Conservation (phyloP, 2,888 invertebrate genomes). For the Teinopalpus imperialis region DNA sequence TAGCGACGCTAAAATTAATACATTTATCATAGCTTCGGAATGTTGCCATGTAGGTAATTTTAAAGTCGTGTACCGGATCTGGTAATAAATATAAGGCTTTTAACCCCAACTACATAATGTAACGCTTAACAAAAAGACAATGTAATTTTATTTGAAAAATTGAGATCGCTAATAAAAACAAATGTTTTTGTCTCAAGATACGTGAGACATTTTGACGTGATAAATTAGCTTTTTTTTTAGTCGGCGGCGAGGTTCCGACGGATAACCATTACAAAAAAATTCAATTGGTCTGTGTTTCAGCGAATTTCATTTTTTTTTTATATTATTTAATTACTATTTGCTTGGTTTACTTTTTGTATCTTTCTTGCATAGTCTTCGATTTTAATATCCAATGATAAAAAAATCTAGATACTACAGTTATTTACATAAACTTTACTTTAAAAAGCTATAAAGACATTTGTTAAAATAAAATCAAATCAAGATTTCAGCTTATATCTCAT, state of each 20-base stretch:
- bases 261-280: conserved; percentile 3
- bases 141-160: conserved; percentile 12
- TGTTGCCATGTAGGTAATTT: conserved; percentile 39
- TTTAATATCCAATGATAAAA: too few species aligned
- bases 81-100: conserved; percentile 54
- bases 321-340: too few species aligned
- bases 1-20: conserved; percentile 15
- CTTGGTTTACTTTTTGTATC: too few species aligned
- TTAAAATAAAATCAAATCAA: too few species aligned
- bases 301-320: too few species aligned
- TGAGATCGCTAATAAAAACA: conserved; percentile 5
- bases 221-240: conserved; percentile 1
- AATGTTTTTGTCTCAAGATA: conserved; percentile 9
- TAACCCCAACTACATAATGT: conserved; percentile 49
- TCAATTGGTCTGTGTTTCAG: too few species aligned
- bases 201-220: conserved; percentile 1
- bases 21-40: conserved; percentile 35
- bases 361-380: too few species aligned
- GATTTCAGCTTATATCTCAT: too few species aligned
- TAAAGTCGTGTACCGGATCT: conserved; percentile 53
- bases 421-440: too few species aligned
- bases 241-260: conserved; percentile 7
- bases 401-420: too few species aligned
- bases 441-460: too few species aligned
- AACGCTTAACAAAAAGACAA: conserved; percentile 44